These are phyloP conservation scores for Lontra canadensis DNA, from an alignment of 2,113 vertebrate species.

Conservation along the genomic window DNA sequence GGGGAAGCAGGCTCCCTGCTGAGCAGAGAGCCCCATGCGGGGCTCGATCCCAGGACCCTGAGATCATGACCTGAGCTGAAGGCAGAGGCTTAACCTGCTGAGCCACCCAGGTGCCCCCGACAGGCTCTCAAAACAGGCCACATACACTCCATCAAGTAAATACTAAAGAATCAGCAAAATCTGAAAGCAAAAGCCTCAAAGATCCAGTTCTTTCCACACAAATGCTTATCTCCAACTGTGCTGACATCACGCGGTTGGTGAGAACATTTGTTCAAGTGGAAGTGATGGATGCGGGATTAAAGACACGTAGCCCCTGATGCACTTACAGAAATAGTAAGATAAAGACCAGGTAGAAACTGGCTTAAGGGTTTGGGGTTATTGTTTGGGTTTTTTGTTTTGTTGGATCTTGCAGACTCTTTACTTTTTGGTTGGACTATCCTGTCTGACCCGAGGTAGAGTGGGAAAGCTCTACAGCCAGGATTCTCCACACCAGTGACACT, in stretches of 20 bases:
- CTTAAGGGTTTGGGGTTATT: background rate
- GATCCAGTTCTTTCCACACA: background rate
- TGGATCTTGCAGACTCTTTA: background rate
- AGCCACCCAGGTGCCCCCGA: background rate
- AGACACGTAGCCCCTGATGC: background rate
- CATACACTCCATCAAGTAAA: background rate
- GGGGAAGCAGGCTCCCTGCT: too few relatives aligned
- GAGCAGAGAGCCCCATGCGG: too few relatives aligned
- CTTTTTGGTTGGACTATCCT: background rate
- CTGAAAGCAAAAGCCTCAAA: background rate
- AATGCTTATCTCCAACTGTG: constrained; percentile 11
- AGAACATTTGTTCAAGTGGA: background rate
- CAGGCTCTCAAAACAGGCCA: background rate
- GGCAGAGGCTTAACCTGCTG: too few relatives aligned
- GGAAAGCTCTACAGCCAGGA: background rate
- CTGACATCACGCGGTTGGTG: background rate
- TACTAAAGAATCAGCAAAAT: background rate
- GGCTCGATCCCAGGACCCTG: too few relatives aligned
- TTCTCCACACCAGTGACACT: background rate
- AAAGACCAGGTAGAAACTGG: background rate
- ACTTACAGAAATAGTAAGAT: background rate
- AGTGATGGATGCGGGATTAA: background rate
- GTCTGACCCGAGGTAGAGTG: background rate
- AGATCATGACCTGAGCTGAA: too few relatives aligned
- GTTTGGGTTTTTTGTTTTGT: background rate